A percentile compares a stretch with the other conserved stretches of the same genome.
Evolutionary conservation across 1,140 invertebrate genomes (phyloP).

Genomic region (Ceratina japonica): DNA sequence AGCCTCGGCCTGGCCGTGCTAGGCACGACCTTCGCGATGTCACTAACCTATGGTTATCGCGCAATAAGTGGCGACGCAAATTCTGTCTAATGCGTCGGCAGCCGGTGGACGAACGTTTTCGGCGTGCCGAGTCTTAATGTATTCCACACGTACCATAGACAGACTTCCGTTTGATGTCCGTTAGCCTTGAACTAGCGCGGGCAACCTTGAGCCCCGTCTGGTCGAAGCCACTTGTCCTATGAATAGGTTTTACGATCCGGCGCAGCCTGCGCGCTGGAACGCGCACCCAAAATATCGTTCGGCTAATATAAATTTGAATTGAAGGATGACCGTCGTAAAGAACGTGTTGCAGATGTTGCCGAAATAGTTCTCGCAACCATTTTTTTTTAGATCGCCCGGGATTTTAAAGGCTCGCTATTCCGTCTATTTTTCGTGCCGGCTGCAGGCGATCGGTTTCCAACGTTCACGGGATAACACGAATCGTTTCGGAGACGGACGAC

Average conservation of each 20-base stretch:
- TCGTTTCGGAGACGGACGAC: not conserved
- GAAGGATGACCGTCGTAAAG: not conserved
- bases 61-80: conserved; percentile 13
- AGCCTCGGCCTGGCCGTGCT: not conserved
- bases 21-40: conserved; percentile 60
- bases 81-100: conserved; percentile 30
- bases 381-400: no score
- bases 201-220: conserved; percentile 19
- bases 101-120: conserved; percentile 21
- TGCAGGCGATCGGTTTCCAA: not conserved
- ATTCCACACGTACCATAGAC: conserved; percentile 66
- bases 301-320: not conserved
- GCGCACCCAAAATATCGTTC: not conserved
- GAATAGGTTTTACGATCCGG: conserved; percentile 7
- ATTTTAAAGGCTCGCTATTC: not conserved
- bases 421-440: not conserved
- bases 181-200: conserved; percentile 69
- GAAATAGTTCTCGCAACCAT: no score
- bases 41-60: conserved; percentile 72
- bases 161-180: conserved; percentile 64
- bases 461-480: not conserved
- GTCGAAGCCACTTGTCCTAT: not conserved
- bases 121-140: conserved; percentile 53
- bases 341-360: no score
- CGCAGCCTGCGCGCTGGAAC: not conserved